A percentile compares a stretch with the other conserved stretches of the same genome.
Evolutionary conservation across 2,888 invertebrate genomes (phyloP).

Genomic region (Pimpla rufipes): DNA sequence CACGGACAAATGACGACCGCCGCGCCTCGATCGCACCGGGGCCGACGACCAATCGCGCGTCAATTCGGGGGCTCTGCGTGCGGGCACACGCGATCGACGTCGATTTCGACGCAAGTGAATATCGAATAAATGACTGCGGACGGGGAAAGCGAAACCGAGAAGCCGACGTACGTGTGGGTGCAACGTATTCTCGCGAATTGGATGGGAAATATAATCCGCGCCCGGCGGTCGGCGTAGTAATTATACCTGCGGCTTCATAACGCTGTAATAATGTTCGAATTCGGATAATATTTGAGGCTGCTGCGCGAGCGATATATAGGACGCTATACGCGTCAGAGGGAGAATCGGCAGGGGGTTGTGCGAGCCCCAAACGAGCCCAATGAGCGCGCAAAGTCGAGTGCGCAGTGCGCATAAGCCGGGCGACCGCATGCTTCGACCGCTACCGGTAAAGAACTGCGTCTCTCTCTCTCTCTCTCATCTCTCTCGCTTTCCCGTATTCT

Average conservation of each 20-base stretch:
- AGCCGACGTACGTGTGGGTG: conserved; percentile 63
- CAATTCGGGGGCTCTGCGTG: too few species aligned
- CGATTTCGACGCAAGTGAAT: conserved; percentile 21
- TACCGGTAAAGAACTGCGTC: conserved; percentile 76
- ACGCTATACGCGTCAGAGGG: conserved; percentile 62
- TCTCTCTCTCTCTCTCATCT: conserved; percentile 4
- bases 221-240: conserved; percentile 75
- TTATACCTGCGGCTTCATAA: conserved; percentile 79
- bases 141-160: conserved; percentile 55
- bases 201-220: conserved; percentile 81
- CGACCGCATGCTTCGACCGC: conserved; percentile 74
- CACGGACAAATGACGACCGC: too few species aligned
- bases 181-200: conserved; percentile 75
- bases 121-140: conserved; percentile 48
- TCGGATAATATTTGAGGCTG: conserved; percentile 74
- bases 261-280: conserved; percentile 81
- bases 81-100: conserved; percentile 17
- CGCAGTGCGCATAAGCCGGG: conserved; percentile 69
- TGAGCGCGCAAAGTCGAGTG: conserved; percentile 47
- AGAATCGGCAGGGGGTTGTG: conserved; percentile 60
- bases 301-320: conserved; percentile 61
- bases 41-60: too few species aligned
- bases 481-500: conserved; percentile 7
- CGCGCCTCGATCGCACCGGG: too few species aligned
- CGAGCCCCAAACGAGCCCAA: conserved; percentile 30